A percentile compares a stretch with the other conserved stretches of the same genome.
phyloP scores from a whole-genome alignment of 2,113 vertebrate genomes.

The Rutilus rutilus region DNA sequence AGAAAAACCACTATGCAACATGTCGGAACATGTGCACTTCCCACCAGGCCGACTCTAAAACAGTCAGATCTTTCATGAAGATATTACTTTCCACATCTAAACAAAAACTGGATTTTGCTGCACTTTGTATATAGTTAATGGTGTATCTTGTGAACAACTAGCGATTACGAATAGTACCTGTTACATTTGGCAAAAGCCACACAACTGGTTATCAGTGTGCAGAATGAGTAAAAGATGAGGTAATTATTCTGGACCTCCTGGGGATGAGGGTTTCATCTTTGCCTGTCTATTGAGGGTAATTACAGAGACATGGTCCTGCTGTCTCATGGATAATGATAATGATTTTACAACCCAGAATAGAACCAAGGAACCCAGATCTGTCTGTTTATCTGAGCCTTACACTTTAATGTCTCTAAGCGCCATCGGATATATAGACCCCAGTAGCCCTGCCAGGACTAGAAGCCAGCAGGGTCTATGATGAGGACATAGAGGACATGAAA shows the following conservation, averaged over 20 bases:
- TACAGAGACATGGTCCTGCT: slow-evolving; percentile 24
- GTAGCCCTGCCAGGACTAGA: slow-evolving; percentile 1
- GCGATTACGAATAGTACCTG: not conserved
- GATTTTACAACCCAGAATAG: slow-evolving; percentile 38
- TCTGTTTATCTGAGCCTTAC: not conserved
- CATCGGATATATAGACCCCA: not conserved
- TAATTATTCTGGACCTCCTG: slow-evolving; percentile 30
- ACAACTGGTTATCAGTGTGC: not conserved
- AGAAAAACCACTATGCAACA: slow-evolving; percentile 8
- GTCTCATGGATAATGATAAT: slow-evolving; percentile 33
- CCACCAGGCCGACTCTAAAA: not conserved
- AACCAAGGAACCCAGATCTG: slow-evolving; percentile 22
- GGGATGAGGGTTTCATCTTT: slow-evolving; percentile 28
- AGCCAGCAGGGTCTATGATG: slow-evolving; percentile 5
- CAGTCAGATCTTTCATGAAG: not conserved
- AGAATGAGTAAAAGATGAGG: slow-evolving; percentile 21
- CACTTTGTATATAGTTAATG: not conserved
- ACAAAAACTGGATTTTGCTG: not conserved
- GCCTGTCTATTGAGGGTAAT: slow-evolving; percentile 40
- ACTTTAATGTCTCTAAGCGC: not conserved
- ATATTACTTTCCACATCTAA: not conserved
- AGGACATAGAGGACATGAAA: not conserved
- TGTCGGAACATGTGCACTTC: not conserved
- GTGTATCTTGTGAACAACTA: not conserved
- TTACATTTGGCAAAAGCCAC: not conserved